phyloP scores from a whole-genome alignment of 2,888 invertebrate species.

The Dastarcus helophoroides region DNA sequence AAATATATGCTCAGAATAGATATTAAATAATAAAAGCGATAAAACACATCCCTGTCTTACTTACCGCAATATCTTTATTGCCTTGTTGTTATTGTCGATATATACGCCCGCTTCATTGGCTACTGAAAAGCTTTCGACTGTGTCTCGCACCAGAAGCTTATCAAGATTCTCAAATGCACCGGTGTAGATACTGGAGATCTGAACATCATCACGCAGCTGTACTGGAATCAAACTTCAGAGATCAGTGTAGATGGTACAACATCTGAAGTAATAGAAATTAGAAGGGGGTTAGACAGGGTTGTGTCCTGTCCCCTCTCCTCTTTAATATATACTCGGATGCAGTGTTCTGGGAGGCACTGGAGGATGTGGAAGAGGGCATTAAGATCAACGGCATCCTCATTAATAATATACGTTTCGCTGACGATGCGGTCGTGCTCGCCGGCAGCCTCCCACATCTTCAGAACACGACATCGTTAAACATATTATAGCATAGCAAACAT shows the following conservation, averaged over 20 bases:
- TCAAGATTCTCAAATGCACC: slow-evolving; percentile 2
- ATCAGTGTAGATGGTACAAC: background rate
- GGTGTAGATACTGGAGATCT: slow-evolving; percentile 1
- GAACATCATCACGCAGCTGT: slow-evolving; percentile 1
- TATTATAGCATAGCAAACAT: no score
- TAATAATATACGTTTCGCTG: slow-evolving; percentile 3
- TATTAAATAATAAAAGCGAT: no score
- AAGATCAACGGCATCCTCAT: slow-evolving; percentile 5
- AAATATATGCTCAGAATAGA: no score
- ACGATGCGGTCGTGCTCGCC: slow-evolving; percentile 4
- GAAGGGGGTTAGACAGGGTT: slow-evolving; percentile 3
- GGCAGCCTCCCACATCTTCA: slow-evolving; percentile 2
- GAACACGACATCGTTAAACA: no score
- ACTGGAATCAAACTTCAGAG: slow-evolving; percentile 4
- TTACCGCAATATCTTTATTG: no score
- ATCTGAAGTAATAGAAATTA: background rate
- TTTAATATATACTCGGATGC: no score
- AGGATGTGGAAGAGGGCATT: background rate
- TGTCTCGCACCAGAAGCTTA: slow-evolving; percentile 3
- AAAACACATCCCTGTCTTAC: no score
- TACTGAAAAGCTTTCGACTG: slow-evolving; percentile 4
- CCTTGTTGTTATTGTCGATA: no score
- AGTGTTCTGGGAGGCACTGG: no score
- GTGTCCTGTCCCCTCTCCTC: no score
- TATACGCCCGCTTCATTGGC: slow-evolving; percentile 4